Conservation (phyloP, 64 coral and sea anemone species). For the Porites australiensis region DNA sequence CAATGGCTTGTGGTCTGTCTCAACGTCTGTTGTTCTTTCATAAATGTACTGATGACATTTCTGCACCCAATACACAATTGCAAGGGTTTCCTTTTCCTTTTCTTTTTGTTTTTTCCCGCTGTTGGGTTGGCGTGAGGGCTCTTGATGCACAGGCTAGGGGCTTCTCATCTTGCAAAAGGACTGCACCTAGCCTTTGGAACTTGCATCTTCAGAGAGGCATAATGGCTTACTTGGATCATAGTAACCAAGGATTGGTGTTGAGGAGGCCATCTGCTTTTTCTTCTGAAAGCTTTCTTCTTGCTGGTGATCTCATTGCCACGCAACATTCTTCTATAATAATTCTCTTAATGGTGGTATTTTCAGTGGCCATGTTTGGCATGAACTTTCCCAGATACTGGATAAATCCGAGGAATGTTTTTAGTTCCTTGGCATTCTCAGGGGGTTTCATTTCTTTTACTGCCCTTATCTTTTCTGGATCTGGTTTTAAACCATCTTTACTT, state of each 20-base stretch:
- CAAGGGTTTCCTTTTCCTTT: slow-evolving; percentile 40
- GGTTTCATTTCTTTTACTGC: slow-evolving; percentile 51
- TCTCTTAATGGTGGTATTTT: slow-evolving; percentile 57
- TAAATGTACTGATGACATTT: slow-evolving; percentile 61
- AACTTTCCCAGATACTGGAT: slow-evolving; percentile 63
- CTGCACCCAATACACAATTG: slow-evolving; percentile 46
- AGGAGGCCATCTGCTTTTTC: not conserved
- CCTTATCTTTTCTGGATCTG: slow-evolving; percentile 51
- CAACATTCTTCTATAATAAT: slow-evolving; percentile 37
- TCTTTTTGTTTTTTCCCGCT: not conserved
- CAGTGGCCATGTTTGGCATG: slow-evolving; percentile 34
- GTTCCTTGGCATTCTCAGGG: slow-evolving; percentile 33
- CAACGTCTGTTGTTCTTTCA: not conserved
- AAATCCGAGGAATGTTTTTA: slow-evolving; percentile 62
- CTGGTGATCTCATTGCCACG: slow-evolving; percentile 30
- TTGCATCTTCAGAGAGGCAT: slow-evolving; percentile 42
- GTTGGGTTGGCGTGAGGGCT: slow-evolving; percentile 43
- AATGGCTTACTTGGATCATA: slow-evolving; percentile 58
- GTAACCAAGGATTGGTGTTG: slow-evolving; percentile 13
- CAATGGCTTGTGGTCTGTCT: slow-evolving; percentile 47
- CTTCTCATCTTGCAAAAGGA: slow-evolving; percentile 43
- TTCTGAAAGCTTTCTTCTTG: slow-evolving; percentile 15
- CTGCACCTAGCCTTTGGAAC: slow-evolving; percentile 47
- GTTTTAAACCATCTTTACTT: slow-evolving; percentile 58
- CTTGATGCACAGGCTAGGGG: slow-evolving; percentile 52